A percentile compares a stretch with the other conserved stretches of the same genome.
Evolutionary conservation across 2,113 vertebrate genomes (phyloP).

Genomic region (Lepus americanus): DNA sequence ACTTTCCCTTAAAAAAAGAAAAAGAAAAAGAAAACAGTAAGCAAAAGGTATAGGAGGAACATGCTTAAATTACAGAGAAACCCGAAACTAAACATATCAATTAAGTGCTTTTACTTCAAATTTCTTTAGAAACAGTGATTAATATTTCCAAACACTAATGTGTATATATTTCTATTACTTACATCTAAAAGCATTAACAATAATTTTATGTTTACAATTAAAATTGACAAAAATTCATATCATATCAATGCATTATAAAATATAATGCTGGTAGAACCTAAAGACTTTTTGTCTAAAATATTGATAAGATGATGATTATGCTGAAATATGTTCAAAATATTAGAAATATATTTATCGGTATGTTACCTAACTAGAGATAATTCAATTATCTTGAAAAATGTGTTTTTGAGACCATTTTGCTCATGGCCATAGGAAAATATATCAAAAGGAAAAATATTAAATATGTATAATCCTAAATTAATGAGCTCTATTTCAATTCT

Average conservation of each 20-base stretch:
- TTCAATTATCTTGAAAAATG: neutral
- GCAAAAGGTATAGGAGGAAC: neutral
- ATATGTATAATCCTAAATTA: neutral
- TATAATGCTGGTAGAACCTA: neutral
- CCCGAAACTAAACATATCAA: neutral
- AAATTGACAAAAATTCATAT: neutral
- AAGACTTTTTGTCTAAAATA: neutral
- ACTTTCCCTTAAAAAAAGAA: too few relatives aligned
- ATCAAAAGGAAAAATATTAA: neutral
- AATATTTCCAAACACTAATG: neutral
- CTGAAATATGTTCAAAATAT: neutral
- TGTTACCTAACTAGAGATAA: neutral
- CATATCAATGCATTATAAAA: neutral
- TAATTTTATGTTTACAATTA: neutral
- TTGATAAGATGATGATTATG: neutral
- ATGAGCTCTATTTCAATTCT: neutral
- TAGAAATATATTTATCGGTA: neutral
- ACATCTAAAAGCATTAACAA: neutral
- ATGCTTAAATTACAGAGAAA: neutral
- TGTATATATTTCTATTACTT: neutral
- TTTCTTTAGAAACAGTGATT: neutral
- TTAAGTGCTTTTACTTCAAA: slow-evolving; percentile 37
- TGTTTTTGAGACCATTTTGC: neutral
- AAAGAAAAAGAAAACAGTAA: neutral
- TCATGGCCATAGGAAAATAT: neutral